These are phyloP conservation scores for Trichechus manatus DNA, from an alignment of 2,113 vertebrate genomes.

Conservation along the genomic window DNA sequence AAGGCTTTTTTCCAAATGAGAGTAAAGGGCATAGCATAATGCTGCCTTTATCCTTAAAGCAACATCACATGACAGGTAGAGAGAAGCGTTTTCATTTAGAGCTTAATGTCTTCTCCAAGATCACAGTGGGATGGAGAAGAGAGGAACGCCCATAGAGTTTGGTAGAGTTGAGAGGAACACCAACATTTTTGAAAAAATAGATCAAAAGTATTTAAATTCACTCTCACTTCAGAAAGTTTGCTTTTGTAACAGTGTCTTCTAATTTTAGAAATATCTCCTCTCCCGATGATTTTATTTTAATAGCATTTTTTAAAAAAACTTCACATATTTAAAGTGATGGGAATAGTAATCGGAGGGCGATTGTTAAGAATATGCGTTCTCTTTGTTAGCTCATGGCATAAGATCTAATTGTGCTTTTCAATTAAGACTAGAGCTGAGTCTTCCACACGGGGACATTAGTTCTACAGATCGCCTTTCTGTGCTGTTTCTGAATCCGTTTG, in stretches of 20 bases:
- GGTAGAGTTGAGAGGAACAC: not conserved
- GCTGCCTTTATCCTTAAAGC: not conserved
- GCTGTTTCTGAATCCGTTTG: not conserved
- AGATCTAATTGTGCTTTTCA: slow-evolving; percentile 35
- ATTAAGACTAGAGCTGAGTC: not conserved
- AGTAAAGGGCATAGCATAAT: not conserved
- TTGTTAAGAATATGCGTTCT: not conserved
- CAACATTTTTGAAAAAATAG: slow-evolving; percentile 54
- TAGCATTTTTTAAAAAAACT: not conserved
- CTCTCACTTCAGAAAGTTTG: slow-evolving; percentile 64
- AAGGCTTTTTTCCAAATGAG: slow-evolving; percentile 32
- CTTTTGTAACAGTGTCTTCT: slow-evolving; percentile 60
- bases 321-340: slow-evolving; percentile 41
- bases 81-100: not conserved
- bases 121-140: not conserved
- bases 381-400: slow-evolving; percentile 27
- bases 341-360: not conserved
- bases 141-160: not conserved
- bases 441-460: not conserved
- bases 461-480: not conserved
- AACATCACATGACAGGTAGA: not conserved
- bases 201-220: slow-evolving; percentile 58
- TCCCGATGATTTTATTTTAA: slow-evolving; percentile 61
- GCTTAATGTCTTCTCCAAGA: slow-evolving; percentile 22
- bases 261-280: slow-evolving; percentile 67